Evolutionary conservation across 2,113 vertebrate genomes (phyloP).

Genomic region (Pelvicachromis taeniatus): DNA sequence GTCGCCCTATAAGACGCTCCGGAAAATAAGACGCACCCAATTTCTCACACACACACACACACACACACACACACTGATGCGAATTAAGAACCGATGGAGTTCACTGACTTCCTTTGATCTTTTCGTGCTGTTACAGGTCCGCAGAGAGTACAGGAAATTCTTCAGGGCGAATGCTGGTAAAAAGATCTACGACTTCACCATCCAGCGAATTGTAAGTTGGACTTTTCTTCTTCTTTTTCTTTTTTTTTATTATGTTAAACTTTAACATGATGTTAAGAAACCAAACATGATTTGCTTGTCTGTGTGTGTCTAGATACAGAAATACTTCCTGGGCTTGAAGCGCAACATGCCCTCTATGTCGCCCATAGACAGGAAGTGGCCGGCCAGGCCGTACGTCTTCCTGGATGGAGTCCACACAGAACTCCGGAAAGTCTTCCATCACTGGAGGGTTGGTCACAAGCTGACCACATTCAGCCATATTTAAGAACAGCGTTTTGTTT

Average conservation of each 20-base stretch:
- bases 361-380: constrained; percentile 93
- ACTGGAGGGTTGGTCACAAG: constrained; percentile 85
- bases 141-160: constrained; percentile 95
- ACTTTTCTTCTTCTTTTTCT: too few relatives aligned
- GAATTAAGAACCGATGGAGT: neutral
- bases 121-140: constrained; percentile 79
- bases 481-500: neutral
- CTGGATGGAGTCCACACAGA: constrained; percentile 87
- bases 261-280: neutral
- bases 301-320: constrained; percentile 81
- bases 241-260: neutral
- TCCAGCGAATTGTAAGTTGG: constrained; percentile 93
- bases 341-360: constrained; percentile 88
- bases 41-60: too few relatives aligned
- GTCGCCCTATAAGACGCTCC: too few relatives aligned
- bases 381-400: constrained; percentile 85
- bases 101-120: neutral
- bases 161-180: constrained; percentile 96
- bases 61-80: neutral
- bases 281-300: neutral
- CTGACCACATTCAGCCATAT: neutral
- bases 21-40: too few relatives aligned
- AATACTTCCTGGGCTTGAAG: constrained; percentile 93
- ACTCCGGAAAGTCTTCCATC: constrained; percentile 89
- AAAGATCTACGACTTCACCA: constrained; percentile 94